A percentile compares a stretch with the other conserved stretches of the same genome.
Conservation (phyloP, 2,797 vertebrate genomes). For the Gymnodraco acuticeps region DNA sequence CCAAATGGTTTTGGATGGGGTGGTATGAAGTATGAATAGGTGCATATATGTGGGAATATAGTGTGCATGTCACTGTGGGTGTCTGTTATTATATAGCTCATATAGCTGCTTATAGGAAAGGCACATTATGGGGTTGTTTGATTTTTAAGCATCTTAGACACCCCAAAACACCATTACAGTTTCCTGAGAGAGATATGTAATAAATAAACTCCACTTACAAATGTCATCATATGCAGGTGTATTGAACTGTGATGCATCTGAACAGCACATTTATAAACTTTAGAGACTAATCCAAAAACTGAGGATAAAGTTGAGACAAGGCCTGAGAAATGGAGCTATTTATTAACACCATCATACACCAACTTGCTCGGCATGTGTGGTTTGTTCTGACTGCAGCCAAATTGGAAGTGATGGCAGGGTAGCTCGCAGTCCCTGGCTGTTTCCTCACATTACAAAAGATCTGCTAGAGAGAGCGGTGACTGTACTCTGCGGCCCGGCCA, state of each 20-base stretch:
- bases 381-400: slow-evolving; percentile 67
- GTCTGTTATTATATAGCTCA: slow-evolving; percentile 42
- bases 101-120: slow-evolving; percentile 23
- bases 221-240: slow-evolving; percentile 24
- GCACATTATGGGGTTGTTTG: slow-evolving; percentile 29
- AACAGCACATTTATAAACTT: slow-evolving; percentile 29
- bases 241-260: background rate
- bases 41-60: slow-evolving; percentile 80
- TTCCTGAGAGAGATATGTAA: slow-evolving; percentile 8
- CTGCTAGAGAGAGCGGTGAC: slow-evolving; percentile 91
- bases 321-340: slow-evolving; percentile 27
- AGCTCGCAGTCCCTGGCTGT: slow-evolving; percentile 90
- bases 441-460: slow-evolving; percentile 90
- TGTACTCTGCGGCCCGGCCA: slow-evolving; percentile 95
- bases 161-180: slow-evolving; percentile 15
- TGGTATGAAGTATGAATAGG: slow-evolving; percentile 88
- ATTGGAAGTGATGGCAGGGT: slow-evolving; percentile 82
- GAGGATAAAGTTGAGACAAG: slow-evolving; percentile 35
- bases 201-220: background rate
- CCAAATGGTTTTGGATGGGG: slow-evolving; percentile 90
- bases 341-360: slow-evolving; percentile 21
- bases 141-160: slow-evolving; percentile 39
- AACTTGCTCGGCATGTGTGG: slow-evolving; percentile 25
- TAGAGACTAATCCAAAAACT: slow-evolving; percentile 14
- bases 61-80: slow-evolving; percentile 52